Conservation (phyloP, 2,797 vertebrate genomes). For the Luscinia luscinia region DNA sequence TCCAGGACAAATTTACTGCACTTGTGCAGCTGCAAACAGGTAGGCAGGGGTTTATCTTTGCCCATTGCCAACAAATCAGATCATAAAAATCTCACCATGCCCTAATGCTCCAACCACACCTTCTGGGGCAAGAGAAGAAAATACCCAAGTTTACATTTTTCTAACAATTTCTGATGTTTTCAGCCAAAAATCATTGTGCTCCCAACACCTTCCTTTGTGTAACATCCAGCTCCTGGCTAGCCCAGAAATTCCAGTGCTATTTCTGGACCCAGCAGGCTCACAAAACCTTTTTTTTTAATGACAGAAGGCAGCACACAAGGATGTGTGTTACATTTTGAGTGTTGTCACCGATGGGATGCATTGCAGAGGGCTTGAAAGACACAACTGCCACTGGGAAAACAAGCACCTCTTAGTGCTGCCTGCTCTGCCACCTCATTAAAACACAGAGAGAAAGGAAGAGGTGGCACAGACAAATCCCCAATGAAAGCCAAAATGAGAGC, state of each 20-base stretch:
- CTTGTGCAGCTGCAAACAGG: background rate
- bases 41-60: background rate
- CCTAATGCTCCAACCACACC: background rate
- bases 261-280: background rate
- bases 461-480: background rate
- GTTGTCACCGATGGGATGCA: background rate
- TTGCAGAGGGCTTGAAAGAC: background rate
- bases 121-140: background rate
- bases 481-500: background rate
- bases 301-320: background rate
- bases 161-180: background rate
- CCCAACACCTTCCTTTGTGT: background rate
- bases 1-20: background rate
- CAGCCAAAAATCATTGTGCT: rapidly evolving
- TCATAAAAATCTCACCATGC: background rate
- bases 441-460: background rate
- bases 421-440: background rate
- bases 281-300: background rate
- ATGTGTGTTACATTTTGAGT: background rate
- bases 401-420: background rate
- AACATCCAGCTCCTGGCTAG: background rate
- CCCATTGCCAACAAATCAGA: background rate
- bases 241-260: background rate
- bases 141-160: background rate
- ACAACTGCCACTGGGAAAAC: background rate